Percentiles rank a stretch among this genome's conserved stretches.
phyloP scores from a whole-genome alignment of 2,797 vertebrate species.

The Todus mexicanus region DNA sequence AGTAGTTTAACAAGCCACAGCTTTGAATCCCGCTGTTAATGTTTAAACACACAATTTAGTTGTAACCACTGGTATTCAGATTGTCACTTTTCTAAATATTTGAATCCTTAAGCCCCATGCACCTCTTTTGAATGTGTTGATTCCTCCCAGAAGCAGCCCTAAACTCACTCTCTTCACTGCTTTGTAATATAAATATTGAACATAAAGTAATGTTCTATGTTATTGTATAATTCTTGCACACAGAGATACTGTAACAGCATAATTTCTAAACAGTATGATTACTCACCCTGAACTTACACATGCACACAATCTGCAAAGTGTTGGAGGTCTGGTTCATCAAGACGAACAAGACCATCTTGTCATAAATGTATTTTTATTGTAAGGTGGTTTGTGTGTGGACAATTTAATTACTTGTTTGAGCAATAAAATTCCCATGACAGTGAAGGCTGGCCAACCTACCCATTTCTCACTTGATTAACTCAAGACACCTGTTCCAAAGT shows the following conservation, averaged over 20 bases:
- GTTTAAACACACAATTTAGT: not conserved
- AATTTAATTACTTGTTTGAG: constrained; percentile 45
- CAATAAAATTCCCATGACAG: constrained; percentile 14
- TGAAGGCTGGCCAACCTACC: not conserved
- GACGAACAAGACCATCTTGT: constrained; percentile 12
- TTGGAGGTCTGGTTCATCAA: not conserved
- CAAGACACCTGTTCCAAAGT: constrained; percentile 20
- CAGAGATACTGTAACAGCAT: not conserved
- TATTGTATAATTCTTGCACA: not conserved
- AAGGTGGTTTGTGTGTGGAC: constrained; percentile 18
- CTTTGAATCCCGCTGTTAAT: not conserved
- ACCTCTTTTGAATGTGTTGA: not conserved
- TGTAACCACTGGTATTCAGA: not conserved
- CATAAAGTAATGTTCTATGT: not conserved
- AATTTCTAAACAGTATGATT: not conserved
- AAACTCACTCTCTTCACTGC: not conserved
- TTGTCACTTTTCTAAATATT: not conserved
- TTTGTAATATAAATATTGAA: not conserved
- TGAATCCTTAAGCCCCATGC: not conserved
- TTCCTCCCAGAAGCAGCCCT: not conserved
- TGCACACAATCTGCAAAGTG: not conserved
- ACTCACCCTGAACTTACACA: not conserved
- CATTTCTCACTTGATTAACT: constrained; percentile 29
- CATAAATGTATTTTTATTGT: constrained; percentile 6
- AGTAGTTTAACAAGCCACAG: not conserved